phyloP scores from a whole-genome alignment of 2,113 vertebrate species.

The Vireo altiloquus region DNA sequence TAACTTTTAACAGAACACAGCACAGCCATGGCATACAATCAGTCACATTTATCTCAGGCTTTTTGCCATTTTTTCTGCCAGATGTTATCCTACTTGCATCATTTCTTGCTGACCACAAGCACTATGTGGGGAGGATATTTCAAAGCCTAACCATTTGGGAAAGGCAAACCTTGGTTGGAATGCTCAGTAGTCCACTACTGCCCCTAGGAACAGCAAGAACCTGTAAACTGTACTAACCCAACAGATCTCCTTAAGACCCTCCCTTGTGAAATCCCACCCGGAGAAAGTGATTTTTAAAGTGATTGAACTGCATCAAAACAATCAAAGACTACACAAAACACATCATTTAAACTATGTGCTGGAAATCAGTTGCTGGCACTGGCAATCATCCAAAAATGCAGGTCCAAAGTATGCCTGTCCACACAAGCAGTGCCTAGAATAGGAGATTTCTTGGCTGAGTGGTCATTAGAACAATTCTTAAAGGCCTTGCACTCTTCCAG shows the following conservation, averaged over 20 bases:
- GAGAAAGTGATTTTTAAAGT: background rate
- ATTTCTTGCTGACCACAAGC: background rate
- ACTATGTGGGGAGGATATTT: fast-evolving
- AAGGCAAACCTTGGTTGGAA: background rate
- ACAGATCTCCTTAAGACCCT: background rate
- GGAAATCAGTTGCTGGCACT: background rate
- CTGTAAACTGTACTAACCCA: background rate
- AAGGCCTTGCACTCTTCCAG: background rate
- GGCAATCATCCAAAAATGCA: background rate
- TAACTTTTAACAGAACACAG: background rate
- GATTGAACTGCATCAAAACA: background rate
- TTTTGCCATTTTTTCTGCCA: background rate
- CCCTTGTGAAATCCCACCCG: background rate
- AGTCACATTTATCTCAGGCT: background rate
- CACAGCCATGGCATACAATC: background rate
- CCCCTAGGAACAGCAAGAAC: background rate
- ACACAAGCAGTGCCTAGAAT: background rate
- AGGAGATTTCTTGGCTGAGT: background rate
- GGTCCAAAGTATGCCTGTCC: background rate
- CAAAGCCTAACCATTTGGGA: background rate
- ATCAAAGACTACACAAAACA: background rate
- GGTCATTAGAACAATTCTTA: background rate
- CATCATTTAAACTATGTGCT: background rate
- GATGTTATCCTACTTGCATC: background rate
- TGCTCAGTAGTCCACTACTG: background rate